phyloP scores from a whole-genome alignment of 2,888 invertebrate species.

The Oscheius sp. region DNA sequence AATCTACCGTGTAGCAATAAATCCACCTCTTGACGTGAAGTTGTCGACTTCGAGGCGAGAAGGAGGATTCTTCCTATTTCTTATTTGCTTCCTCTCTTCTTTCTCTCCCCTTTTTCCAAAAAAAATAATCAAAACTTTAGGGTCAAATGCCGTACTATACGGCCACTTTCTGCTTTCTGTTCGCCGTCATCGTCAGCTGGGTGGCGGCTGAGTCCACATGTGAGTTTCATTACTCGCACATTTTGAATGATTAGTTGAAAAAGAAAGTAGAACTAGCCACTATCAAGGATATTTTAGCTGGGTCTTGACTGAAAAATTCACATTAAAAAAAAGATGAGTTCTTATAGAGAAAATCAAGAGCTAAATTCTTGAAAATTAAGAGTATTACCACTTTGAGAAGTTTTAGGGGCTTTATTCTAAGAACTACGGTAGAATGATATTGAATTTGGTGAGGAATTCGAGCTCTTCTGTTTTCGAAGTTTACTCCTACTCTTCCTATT shows the following conservation, averaged over 20 bases:
- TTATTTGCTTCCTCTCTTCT: not conserved
- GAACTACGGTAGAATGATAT: not conserved
- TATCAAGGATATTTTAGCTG: too few species aligned
- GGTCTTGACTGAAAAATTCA: too few species aligned
- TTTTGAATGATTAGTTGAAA: too few species aligned
- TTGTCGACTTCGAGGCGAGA: too few species aligned
- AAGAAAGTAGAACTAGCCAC: too few species aligned
- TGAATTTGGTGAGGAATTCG: too few species aligned
- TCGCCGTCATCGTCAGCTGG: conserved; percentile 19
- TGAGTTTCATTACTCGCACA: not conserved
- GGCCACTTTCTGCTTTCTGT: conserved; percentile 22
- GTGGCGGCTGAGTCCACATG: conserved; percentile 20
- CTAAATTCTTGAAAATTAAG: not conserved
- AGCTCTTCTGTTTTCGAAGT: too few species aligned
- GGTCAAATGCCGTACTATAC: conserved; percentile 31
- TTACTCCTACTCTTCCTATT: too few species aligned
- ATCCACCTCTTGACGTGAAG: not conserved
- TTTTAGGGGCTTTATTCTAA: not conserved
- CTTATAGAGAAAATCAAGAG: too few species aligned
- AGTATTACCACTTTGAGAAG: not conserved
- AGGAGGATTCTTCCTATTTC: not conserved
- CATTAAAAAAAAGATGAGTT: too few species aligned
- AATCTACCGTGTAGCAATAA: conserved; percentile 9
- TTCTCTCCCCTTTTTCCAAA: not conserved
- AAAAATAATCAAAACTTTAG: not conserved